Percentiles rank a stretch among this genome's conserved stretches.
These are phyloP conservation scores for Oreocharis arfaki DNA, from an alignment of 2,113 vertebrate genomes.

Conservation along the genomic window DNA sequence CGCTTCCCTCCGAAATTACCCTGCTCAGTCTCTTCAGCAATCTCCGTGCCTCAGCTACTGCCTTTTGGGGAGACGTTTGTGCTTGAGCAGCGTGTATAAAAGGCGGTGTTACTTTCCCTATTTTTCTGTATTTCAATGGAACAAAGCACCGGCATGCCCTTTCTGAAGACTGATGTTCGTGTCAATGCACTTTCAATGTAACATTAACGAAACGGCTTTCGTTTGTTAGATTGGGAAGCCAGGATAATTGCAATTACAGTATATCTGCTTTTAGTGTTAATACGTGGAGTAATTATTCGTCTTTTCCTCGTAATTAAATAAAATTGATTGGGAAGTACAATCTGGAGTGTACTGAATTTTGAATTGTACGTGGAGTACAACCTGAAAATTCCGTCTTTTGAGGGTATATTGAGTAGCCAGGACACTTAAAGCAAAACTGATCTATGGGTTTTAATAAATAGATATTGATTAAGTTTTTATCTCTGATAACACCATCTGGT, in stretches of 20 bases:
- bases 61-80: rapidly evolving
- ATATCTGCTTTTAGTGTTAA: rapidly evolving
- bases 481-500: neutral
- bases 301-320: rapidly evolving
- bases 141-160: rapidly evolving
- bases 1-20: neutral
- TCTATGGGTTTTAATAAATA: neutral
- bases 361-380: rapidly evolving
- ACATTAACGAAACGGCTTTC: rapidly evolving
- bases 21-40: rapidly evolving
- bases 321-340: neutral
- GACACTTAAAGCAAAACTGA: neutral
- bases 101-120: rapidly evolving
- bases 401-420: neutral
- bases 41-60: rapidly evolving
- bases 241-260: rapidly evolving
- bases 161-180: neutral
- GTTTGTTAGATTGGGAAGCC: neutral
- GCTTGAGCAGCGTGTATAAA: rapidly evolving
- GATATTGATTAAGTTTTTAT: neutral
- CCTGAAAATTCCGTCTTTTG: neutral
- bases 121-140: neutral
- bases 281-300: rapidly evolving
- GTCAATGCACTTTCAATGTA: rapidly evolving
- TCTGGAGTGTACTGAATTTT: neutral